These are phyloP conservation scores for Chrysopa pallens DNA, from an alignment of 1,140 invertebrate genomes.

Conservation along the genomic window DNA sequence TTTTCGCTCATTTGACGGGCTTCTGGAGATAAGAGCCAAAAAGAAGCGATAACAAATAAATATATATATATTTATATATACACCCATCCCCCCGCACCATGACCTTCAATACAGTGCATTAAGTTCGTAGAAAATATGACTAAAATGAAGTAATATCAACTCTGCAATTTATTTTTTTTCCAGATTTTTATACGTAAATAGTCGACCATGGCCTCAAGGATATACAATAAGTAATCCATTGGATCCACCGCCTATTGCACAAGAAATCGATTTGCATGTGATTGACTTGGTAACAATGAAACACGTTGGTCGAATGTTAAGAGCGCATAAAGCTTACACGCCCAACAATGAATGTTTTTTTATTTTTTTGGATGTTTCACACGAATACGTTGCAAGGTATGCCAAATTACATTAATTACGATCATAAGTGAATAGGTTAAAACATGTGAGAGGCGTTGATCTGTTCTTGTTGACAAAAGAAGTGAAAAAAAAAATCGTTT, in stretches of 20 bases:
- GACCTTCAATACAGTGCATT: no score
- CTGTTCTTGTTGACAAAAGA: no score
- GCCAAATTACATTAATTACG: slow-evolving; percentile 1
- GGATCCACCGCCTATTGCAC: slow-evolving; percentile 72
- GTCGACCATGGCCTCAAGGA: slow-evolving; percentile 65
- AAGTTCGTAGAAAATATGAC: no score
- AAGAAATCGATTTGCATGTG: slow-evolving; percentile 81
- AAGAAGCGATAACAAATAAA: no score
- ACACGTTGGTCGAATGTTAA: slow-evolving; percentile 65
- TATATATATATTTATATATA: background rate
- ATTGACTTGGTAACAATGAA: slow-evolving; percentile 66
- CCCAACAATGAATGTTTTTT: slow-evolving; percentile 80
- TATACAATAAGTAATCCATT: slow-evolving; percentile 62
- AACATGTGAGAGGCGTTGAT: no score
- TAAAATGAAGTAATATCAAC: no score
- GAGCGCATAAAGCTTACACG: slow-evolving; percentile 71
- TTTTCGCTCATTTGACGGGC: no score
- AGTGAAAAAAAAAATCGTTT: no score
- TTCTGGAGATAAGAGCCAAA: no score
- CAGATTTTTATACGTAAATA: slow-evolving; percentile 74
- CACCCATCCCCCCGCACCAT: background rate
- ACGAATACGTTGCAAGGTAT: slow-evolving; percentile 75
- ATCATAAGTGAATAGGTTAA: no score
- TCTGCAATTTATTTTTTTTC: no score
- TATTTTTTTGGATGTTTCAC: slow-evolving; percentile 71